Conservation (phyloP, 2,797 vertebrate species). For the Buphagus erythrorhynchus region DNA sequence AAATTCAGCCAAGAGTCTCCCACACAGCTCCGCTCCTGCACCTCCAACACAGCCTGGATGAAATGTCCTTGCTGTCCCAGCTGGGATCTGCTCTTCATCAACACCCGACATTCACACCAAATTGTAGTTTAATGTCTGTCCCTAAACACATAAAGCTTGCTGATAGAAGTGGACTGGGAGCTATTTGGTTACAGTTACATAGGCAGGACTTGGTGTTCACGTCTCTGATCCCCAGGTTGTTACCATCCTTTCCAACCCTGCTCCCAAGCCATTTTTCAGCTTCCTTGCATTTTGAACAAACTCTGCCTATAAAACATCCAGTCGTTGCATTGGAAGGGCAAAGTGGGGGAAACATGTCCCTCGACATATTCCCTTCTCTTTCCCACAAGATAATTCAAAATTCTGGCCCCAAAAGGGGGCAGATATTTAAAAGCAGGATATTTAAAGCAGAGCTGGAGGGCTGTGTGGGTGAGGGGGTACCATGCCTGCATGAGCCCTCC, state of each 20-base stretch:
- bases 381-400: not conserved
- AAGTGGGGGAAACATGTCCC: not conserved
- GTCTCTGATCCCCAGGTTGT: not conserved
- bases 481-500: not conserved
- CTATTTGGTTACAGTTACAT: not conserved
- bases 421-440: not conserved
- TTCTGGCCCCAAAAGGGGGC: not conserved
- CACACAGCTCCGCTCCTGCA: not conserved
- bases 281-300: not conserved
- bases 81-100: constrained; percentile 44
- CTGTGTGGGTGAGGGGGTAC: not conserved
- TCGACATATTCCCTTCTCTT: not conserved
- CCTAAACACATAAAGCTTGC: not conserved
- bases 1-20: not conserved
- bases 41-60: constrained; percentile 3
- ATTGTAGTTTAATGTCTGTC: not conserved
- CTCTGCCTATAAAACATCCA: not conserved
- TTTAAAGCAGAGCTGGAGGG: not conserved
- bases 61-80: constrained; percentile 27
- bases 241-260: not conserved
- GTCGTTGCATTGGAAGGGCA: not conserved
- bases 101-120: constrained; percentile 3
- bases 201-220: not conserved
- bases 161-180: not conserved
- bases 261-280: not conserved